Conservation (phyloP, 2,797 vertebrate genomes). For the Sebastes hopkinsi region DNA sequence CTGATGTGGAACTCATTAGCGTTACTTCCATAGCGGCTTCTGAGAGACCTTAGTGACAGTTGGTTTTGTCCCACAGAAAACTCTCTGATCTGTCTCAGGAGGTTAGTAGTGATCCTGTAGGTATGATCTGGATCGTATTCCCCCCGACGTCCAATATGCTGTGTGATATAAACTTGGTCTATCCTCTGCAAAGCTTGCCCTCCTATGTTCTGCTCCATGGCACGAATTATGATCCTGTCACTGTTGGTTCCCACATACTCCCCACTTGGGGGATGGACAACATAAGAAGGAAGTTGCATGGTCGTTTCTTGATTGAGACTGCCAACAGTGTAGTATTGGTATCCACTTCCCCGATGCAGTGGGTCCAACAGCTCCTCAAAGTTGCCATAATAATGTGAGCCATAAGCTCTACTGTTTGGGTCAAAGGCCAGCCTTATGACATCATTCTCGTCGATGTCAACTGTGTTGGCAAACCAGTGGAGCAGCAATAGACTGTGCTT, state of each 20-base stretch:
- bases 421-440: conserved; percentile 53
- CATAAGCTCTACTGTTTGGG: conserved; percentile 46
- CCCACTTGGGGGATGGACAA: not conserved
- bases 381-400: conserved; percentile 71
- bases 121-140: too few species aligned
- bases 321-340: conserved; percentile 67
- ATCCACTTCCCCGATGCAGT: conserved; percentile 13
- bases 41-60: too few species aligned
- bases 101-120: fast-evolving
- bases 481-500: conserved; percentile 65
- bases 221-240: too few species aligned
- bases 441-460: conserved; percentile 38
- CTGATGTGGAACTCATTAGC: too few species aligned
- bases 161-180: too few species aligned
- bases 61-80: too few species aligned
- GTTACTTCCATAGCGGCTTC: too few species aligned
- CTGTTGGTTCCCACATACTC: not conserved
- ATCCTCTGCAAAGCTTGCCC: too few species aligned
- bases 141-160: too few species aligned
- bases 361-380: conserved; percentile 48
- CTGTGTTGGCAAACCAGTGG: conserved; percentile 66
- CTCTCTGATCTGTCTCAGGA: too few species aligned
- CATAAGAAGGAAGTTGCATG: conserved; percentile 45
- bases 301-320: conserved; percentile 32
- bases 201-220: fast-evolving